Evolutionary conservation across 1,140 invertebrate genomes (phyloP).

Genomic region (Temnothorax nylanderi): DNA sequence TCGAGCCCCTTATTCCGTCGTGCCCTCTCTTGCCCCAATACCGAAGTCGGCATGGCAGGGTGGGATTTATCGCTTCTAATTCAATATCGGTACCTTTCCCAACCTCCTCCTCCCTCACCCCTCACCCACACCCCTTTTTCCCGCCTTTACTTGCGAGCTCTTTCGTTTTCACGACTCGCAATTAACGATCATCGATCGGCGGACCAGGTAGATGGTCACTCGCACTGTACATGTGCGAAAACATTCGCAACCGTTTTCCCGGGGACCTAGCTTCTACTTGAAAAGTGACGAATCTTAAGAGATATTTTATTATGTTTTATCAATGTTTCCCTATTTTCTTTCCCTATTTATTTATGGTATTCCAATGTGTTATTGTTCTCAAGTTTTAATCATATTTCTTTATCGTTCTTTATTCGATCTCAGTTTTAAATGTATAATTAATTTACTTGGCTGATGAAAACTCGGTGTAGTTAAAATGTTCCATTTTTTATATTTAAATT

Average conservation of each 20-base stretch:
- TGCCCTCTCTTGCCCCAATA: constrained; percentile 62
- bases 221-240: neutral
- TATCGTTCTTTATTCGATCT: too few relatives aligned
- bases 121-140: neutral
- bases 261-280: neutral
- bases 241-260: neutral
- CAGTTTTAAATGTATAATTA: too few relatives aligned
- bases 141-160: constrained; percentile 14
- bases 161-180: constrained; percentile 63
- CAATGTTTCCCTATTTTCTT: too few relatives aligned
- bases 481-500: too few relatives aligned
- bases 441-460: too few relatives aligned
- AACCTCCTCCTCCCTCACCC: neutral
- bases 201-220: constrained; percentile 1
- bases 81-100: constrained; percentile 75
- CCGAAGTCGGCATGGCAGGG: constrained; percentile 69
- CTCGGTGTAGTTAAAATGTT: too few relatives aligned
- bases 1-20: constrained; percentile 51
- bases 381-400: too few relatives aligned
- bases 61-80: constrained; percentile 84
- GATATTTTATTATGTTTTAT: neutral
- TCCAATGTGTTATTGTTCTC: too few relatives aligned
- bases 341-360: too few relatives aligned
- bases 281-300: neutral
- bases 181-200: constrained; percentile 75